phyloP scores from a whole-genome alignment of 2,797 vertebrate species.

The Acanthiza pusilla region DNA sequence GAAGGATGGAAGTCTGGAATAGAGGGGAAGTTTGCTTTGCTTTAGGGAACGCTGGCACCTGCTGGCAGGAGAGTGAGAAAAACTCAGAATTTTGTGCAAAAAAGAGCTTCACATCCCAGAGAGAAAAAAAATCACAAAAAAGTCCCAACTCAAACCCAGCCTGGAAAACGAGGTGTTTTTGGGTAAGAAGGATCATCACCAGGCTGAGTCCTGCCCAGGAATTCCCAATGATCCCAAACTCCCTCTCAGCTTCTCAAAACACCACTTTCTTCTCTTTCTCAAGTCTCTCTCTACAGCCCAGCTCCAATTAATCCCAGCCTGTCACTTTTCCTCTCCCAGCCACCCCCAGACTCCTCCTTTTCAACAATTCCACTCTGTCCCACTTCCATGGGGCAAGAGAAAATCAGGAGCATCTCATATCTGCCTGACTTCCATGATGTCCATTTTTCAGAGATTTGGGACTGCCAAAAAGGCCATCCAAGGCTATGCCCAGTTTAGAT shows the following conservation, averaged over 20 bases:
- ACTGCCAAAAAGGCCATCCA: too few species aligned
- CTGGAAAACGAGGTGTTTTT: not conserved
- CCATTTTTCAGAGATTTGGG: not conserved
- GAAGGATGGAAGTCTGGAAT: not conserved
- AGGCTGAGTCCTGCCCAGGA: not conserved
- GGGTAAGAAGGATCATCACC: not conserved
- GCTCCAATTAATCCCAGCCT: not conserved
- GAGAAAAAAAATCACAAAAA: accelerated
- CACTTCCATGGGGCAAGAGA: not conserved
- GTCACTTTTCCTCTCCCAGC: not conserved
- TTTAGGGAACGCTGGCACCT: not conserved
- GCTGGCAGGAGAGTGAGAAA: not conserved
- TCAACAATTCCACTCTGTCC: not conserved
- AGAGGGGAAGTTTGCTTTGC: not conserved
- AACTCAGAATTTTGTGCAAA: not conserved
- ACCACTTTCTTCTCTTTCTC: not conserved
- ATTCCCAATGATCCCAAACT: not conserved
- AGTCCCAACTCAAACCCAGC: accelerated
- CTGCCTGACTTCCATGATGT: accelerated
- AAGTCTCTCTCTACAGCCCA: not conserved
- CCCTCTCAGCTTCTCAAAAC: not conserved
- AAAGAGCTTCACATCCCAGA: not conserved
- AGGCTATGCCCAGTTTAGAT: not conserved
- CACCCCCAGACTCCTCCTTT: not conserved
- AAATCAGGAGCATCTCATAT: not conserved